Evolutionary conservation across 2,113 vertebrate genomes (phyloP).

Genomic region (Peromyscus californicus): DNA sequence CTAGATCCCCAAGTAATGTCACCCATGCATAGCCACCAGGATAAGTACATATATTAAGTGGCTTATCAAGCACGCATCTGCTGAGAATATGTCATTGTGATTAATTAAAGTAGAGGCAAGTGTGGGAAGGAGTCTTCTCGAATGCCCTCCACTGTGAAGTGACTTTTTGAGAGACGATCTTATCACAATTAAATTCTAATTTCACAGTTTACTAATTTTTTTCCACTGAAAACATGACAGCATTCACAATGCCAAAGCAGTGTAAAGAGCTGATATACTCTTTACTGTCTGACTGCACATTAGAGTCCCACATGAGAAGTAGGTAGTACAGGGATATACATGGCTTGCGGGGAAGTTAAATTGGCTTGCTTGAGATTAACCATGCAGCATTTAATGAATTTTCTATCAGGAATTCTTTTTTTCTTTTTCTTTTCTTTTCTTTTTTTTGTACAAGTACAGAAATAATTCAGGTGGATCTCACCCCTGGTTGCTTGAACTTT

Average conservation of each 20-base stretch:
- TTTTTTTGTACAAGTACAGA: constrained; percentile 38
- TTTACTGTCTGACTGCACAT: constrained; percentile 15
- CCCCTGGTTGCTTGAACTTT: fast-evolving
- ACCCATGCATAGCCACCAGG: neutral
- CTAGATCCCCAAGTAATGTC: neutral
- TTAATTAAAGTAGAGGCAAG: constrained; percentile 72
- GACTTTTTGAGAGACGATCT: constrained; percentile 51
- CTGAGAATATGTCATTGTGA: neutral
- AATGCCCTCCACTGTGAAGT: neutral
- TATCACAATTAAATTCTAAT: constrained; percentile 73
- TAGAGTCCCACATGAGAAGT: neutral
- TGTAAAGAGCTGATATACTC: neutral
- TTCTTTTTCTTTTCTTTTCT: neutral
- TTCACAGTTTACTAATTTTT: constrained; percentile 66
- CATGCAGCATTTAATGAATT: constrained; percentile 38
- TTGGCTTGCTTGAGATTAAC: constrained; percentile 51
- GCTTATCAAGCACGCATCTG: neutral
- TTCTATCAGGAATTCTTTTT: constrained; percentile 1
- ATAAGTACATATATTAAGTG: neutral
- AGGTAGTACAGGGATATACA: neutral
- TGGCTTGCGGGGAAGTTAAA: neutral
- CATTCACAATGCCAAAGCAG: neutral
- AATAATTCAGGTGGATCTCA: constrained; percentile 58
- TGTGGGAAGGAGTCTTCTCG: constrained; percentile 3
- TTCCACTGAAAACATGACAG: neutral